phyloP scores from a whole-genome alignment of 2,888 invertebrate genomes.

The Gnatocerus cornutus region DNA sequence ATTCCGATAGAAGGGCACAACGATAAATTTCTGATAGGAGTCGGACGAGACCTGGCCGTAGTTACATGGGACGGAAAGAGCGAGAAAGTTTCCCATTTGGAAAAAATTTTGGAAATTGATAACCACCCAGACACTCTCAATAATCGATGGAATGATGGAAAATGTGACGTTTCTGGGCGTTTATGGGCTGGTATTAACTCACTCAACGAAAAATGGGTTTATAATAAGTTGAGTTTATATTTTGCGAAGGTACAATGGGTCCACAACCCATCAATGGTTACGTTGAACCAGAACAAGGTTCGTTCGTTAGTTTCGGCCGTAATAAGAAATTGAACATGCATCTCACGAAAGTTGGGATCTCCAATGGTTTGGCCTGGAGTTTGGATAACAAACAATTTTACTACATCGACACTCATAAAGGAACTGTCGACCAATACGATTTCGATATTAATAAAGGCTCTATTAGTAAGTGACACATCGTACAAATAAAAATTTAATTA shows the following conservation, averaged over 20 bases:
- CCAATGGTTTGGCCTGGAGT: constrained; percentile 85
- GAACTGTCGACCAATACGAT: constrained; percentile 79
- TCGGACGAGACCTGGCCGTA: constrained; percentile 74
- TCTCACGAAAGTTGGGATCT: constrained; percentile 53
- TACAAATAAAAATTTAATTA: constrained; percentile 2
- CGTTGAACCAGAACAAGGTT: constrained; percentile 50
- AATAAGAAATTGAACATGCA: constrained; percentile 51
- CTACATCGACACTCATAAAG: constrained; percentile 81
- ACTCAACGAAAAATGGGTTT: constrained; percentile 50
- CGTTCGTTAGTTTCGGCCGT: constrained; percentile 52
- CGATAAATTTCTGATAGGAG: constrained; percentile 77
- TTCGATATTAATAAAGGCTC: constrained; percentile 74
- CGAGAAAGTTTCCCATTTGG: constrained; percentile 70
- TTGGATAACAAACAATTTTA: constrained; percentile 79
- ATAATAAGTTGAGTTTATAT: no score
- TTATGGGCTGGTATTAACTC: constrained; percentile 77
- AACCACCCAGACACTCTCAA: constrained; percentile 70
- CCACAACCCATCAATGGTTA: constrained; percentile 52
- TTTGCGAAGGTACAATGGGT: constrained; percentile 61
- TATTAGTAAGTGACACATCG: constrained; percentile 62
- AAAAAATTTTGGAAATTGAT: constrained; percentile 74
- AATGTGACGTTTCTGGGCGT: constrained; percentile 81
- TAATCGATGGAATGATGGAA: constrained; percentile 84
- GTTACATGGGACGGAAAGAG: constrained; percentile 78
- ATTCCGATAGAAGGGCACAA: constrained; percentile 76